phyloP scores from a whole-genome alignment of 2,888 invertebrate species.

The Ophion costatus region DNA sequence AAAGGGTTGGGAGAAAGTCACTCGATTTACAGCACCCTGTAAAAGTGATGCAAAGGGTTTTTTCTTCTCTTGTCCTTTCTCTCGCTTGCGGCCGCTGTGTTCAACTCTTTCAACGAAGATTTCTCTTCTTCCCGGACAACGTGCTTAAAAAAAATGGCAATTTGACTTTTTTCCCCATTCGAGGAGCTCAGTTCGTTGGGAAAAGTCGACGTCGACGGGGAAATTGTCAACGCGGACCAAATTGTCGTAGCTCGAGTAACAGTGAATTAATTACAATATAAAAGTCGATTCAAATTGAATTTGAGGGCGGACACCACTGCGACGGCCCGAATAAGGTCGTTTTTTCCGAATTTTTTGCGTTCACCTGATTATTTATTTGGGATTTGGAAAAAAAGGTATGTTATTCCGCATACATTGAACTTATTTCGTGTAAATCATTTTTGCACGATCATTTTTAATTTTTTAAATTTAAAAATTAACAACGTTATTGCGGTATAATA shows the following conservation, averaged over 20 bases:
- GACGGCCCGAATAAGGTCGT: too few species aligned
- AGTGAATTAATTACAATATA: background rate
- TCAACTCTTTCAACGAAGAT: slow-evolving; percentile 53
- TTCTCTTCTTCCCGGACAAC: slow-evolving; percentile 36
- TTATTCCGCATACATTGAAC: too few species aligned
- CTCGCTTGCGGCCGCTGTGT: slow-evolving; percentile 28
- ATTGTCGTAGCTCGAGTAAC: background rate
- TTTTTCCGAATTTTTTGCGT: too few species aligned
- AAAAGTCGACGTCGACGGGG: slow-evolving; percentile 8
- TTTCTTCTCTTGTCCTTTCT: slow-evolving; percentile 33
- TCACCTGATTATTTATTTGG: too few species aligned
- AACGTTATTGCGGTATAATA: too few species aligned
- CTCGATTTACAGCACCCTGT: slow-evolving; percentile 79
- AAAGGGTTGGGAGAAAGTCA: slow-evolving; percentile 82
- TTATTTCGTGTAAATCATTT: too few species aligned
- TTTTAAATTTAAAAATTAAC: too few species aligned
- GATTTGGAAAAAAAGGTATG: too few species aligned
- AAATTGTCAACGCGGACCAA: background rate
- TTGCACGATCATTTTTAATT: too few species aligned
- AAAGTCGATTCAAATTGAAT: background rate
- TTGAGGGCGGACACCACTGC: background rate
- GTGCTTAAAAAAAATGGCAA: slow-evolving; percentile 13
- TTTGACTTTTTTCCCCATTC: slow-evolving; percentile 28
- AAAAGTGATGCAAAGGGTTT: slow-evolving; percentile 78
- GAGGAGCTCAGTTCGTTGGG: slow-evolving; percentile 32